Percentiles rank a stretch among this genome's conserved stretches.
Conservation (phyloP, 2,888 invertebrate species). For the Acrocera orbiculus region DNA sequence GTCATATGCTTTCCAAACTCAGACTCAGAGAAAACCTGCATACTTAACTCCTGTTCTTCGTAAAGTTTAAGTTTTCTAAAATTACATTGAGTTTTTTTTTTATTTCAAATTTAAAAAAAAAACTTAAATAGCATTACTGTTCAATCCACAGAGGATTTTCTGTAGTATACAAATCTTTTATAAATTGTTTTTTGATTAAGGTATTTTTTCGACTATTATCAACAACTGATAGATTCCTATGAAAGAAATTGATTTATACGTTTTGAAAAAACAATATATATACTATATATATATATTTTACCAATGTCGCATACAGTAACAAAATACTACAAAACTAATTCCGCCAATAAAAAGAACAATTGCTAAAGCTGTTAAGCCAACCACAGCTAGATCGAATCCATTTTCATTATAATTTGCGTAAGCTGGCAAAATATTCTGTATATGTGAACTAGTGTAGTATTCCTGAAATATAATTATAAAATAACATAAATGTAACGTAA, state of each 20-base stretch:
- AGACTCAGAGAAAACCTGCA: constrained; percentile 77
- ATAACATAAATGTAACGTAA: not conserved
- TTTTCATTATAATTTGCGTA: constrained; percentile 48
- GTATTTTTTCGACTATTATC: constrained; percentile 70
- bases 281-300: constrained; percentile 18
- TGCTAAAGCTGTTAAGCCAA: constrained; percentile 66
- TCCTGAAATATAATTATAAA: constrained; percentile 18
- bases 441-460: constrained; percentile 54
- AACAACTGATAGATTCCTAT: constrained; percentile 59
- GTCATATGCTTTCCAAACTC: constrained; percentile 33
- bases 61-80: constrained; percentile 65
- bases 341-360: constrained; percentile 74
- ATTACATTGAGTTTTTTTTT: too few species aligned
- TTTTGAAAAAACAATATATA: not conserved
- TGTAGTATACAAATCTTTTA: constrained; percentile 73
- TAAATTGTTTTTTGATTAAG: constrained; percentile 61
- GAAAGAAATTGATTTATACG: constrained; percentile 9
- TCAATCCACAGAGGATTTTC: constrained; percentile 89
- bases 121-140: constrained; percentile 46
- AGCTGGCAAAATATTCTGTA: constrained; percentile 56
- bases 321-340: constrained; percentile 69
- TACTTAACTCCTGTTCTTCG: constrained; percentile 81
- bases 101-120: too few species aligned
- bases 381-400: constrained; percentile 69
- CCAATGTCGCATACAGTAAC: constrained; percentile 79